phyloP scores from a whole-genome alignment of 2,113 vertebrate species.

The Centrocercus urophasianus region DNA sequence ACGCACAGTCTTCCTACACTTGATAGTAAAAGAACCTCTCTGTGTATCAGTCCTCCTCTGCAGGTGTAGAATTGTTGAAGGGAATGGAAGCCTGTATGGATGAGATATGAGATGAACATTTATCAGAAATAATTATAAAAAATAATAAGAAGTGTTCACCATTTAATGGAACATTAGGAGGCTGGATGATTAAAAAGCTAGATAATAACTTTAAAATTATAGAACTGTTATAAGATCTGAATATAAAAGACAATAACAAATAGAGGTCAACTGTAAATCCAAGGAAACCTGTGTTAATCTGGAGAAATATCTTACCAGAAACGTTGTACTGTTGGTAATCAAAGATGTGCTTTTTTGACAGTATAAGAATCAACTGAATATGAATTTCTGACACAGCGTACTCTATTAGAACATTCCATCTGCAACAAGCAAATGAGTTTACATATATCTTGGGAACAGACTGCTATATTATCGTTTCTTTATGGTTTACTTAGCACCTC shows the following conservation, averaged over 20 bases:
- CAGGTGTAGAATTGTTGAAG: background rate
- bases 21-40: background rate
- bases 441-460: background rate
- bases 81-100: background rate
- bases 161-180: background rate
- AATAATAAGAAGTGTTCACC: background rate
- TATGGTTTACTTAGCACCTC: background rate
- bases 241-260: background rate
- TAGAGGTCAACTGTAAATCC: background rate
- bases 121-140: background rate
- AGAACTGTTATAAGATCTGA: background rate
- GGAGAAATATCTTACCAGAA: too few species aligned
- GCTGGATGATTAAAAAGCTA: background rate
- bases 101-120: background rate
- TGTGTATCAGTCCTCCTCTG: background rate
- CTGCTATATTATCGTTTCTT: background rate
- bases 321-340: background rate
- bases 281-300: background rate
- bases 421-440: background rate
- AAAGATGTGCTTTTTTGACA: background rate
- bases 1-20: background rate
- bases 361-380: background rate
- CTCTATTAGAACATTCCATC: background rate
- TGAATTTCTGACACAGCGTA: background rate
- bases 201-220: background rate